Base-by-base conservation (phyloP, 2,113 vertebrate genomes). In the Dasyprocta punctata region DNA sequence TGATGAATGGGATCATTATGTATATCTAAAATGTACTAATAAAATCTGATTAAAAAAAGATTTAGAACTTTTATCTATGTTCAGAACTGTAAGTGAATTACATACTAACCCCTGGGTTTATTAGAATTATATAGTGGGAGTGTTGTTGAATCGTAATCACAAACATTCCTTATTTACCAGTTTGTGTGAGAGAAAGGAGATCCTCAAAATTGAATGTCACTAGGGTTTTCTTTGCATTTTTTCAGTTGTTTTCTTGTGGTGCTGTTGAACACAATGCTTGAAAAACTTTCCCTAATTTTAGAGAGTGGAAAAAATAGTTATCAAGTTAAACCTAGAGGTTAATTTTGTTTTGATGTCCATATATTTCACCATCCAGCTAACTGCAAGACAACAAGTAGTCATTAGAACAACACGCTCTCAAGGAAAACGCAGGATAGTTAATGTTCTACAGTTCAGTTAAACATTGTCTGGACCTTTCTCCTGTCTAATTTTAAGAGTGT, bases 291-390 rank as follows among this genome's bases (percentile, higher is more conserved):
- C 56, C 52, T 87, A 24, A 69, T 67, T 96, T 75, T 87, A 94
- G 44, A 88, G 36, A 88, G 41, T 92, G 63, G 84, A 92, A 82
- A 71, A 90, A 75, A 91, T n/a, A 94, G 22, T 1, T 90, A 60
- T 47, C 44, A 44, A 63, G 20, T 88, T 75, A 86, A 90, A 84
- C n/a, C 17, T 84, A 47, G 14, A 92, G 33, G 28, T 88, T 81
- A 92, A 67, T 92, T 95, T 96, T 96, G 41, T 97, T 96, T 56
- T 75, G 7, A 41, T 93, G 49, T 95, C 63, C 80, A 2, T 38
- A 20, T 95, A 73, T 92, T 97, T 93, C 80, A 78, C 92, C 58
- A 95, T 77, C 89, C 54, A 91, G 36, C 44, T 30, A 77, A 49
- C 71, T 28, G 14, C 85, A 77, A 77, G 41, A 88, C 92, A 58